Conservation (phyloP, 2,888 invertebrate species). For the Melipona bicolor region DNA sequence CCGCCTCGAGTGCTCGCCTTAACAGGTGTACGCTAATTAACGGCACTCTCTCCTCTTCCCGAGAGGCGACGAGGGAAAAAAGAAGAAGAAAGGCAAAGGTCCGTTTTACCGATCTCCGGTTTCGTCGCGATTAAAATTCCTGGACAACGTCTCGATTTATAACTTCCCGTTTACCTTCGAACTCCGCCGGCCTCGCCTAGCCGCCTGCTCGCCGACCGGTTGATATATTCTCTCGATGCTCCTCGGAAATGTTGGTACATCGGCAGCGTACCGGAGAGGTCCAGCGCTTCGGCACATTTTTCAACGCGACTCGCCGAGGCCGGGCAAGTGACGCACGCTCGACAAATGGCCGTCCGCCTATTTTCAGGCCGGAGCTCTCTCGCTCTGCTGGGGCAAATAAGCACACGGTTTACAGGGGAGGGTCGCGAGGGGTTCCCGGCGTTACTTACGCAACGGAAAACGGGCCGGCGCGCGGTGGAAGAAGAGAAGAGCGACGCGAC, state of each 20-base stretch:
- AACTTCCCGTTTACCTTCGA: conserved; percentile 18
- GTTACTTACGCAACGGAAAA: conserved; percentile 80
- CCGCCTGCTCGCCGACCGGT: no score
- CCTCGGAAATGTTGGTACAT: background rate
- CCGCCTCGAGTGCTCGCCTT: background rate
- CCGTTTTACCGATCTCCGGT: conserved; percentile 5
- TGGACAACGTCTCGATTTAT: conserved; percentile 17
- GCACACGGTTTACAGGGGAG: conserved; percentile 78
- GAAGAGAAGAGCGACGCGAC: conserved; percentile 19
- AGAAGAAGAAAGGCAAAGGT: background rate
- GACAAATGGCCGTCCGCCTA: conserved; percentile 67
- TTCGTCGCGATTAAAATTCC: conserved; percentile 31
- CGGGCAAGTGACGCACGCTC: conserved; percentile 61
- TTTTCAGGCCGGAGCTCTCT: conserved; percentile 57
- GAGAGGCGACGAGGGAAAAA: background rate
- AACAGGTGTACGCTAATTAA: conserved; percentile 46
- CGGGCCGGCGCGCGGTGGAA: conserved; percentile 52
- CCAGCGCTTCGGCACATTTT: conserved; percentile 39
- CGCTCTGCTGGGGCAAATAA: conserved; percentile 74
- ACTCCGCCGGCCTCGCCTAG: background rate
- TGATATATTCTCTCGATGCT: background rate
- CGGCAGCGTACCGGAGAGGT: background rate
- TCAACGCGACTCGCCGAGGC: conserved; percentile 10
- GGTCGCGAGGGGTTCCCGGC: conserved; percentile 73
- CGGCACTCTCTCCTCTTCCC: conserved; percentile 18